Evolutionary conservation across 2,113 vertebrate species (phyloP), one percentile per base, ranked within the genome.

Genomic region (Macquaria australasica): DNA sequence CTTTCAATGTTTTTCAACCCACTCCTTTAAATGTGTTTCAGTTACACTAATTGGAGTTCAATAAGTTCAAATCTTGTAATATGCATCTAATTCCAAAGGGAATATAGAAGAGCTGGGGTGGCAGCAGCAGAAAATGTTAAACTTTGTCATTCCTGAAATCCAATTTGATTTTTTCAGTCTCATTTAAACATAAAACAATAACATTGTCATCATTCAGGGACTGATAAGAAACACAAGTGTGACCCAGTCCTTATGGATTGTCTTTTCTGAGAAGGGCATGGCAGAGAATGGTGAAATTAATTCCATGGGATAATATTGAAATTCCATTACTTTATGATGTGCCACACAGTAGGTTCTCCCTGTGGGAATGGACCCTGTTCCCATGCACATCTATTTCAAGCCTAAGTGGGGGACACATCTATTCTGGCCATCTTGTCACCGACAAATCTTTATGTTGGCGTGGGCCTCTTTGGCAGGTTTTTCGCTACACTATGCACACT

Each of bases 381-480:
- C 58, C 15, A 63, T 31, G n/a, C 37, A 73, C 28, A 60, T 83
- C 45, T 80, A 71, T 79, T 88, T 87, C 34, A 56, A 77, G 67
- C 7, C 43, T 55, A 20, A 18, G 45, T 56, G 4, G 6, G 59
- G 16, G 39, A 58, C n/a, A 66, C 58, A 43, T 72, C 21, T 78
- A 58, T 82, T 87, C 73, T 73, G 15, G 66, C 77, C 63, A 55
- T 64, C 53, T 45, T 74, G 60, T 79, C 73, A n/a, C 41, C n/a
- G 12, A 23, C 28, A 62, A 55, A 76, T 76, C 58, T n/a, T 78
- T 45, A 69, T 34, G 23, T 15, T 25, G 34, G 70, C 76, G 11
- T 55, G 39, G 23, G 25, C 14, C 68, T 75, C 71, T 68, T 73
- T 85, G 43, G 63, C 41, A 66, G 45, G 37, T 39, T 80, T 60